These are phyloP conservation scores for Tridacna gigas DNA, from an alignment of 2,888 invertebrate species.

Conservation along the genomic window DNA sequence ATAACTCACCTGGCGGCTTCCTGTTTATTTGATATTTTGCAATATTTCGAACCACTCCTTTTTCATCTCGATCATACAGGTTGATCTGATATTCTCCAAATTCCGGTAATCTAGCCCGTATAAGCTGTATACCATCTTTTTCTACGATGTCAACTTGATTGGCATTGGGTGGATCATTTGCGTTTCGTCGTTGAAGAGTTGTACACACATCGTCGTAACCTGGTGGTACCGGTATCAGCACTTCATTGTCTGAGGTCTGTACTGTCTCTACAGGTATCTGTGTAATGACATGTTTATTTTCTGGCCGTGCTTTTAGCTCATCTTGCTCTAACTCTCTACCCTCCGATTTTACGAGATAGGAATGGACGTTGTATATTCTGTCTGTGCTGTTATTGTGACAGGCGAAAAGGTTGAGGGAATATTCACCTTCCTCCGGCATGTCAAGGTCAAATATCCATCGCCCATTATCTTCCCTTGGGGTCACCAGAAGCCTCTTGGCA, in stretches of 20 bases:
- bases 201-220: constrained; percentile 75
- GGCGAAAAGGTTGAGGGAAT: constrained; percentile 81
- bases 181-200: constrained; percentile 78
- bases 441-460: constrained; percentile 79
- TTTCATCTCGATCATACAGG: constrained; percentile 73
- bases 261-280: constrained; percentile 74
- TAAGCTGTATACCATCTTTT: constrained; percentile 73
- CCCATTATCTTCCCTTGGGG: constrained; percentile 68
- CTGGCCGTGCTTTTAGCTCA: constrained; percentile 57
- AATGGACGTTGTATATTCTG: constrained; percentile 76
- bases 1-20: constrained; percentile 66
- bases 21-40: constrained; percentile 80
- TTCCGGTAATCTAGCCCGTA: constrained; percentile 76
- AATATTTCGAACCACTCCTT: constrained; percentile 69
- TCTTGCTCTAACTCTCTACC: constrained; percentile 66
- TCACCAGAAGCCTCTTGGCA: constrained; percentile 69
- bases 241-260: constrained; percentile 78
- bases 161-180: constrained; percentile 73
- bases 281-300: constrained; percentile 67
- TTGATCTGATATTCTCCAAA: constrained; percentile 81
- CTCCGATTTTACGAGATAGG: constrained; percentile 76
- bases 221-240: constrained; percentile 75
- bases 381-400: constrained; percentile 71
- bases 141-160: constrained; percentile 72
- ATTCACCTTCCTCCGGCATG: constrained; percentile 79